Conservation (phyloP, 2,113 vertebrate genomes). For the Lagopus leucura region DNA sequence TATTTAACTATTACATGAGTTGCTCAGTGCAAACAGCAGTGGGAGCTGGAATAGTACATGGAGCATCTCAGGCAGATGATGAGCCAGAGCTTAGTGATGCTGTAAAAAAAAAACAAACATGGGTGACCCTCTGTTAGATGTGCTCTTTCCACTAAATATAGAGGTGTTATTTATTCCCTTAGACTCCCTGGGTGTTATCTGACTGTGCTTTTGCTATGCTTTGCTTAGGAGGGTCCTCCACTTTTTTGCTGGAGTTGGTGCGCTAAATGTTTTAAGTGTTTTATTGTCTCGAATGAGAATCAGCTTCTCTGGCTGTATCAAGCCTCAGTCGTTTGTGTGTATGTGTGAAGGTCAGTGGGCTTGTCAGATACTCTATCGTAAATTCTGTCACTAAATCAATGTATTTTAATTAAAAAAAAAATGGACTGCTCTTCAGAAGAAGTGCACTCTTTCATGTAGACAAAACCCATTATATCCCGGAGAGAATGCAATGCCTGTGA, state of each 20-base stretch:
- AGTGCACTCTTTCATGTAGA: slow-evolving; percentile 13
- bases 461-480: slow-evolving; percentile 15
- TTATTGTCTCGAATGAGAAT: background rate
- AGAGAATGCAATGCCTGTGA: background rate
- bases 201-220: background rate
- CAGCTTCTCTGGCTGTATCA: background rate
- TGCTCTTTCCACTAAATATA: background rate
- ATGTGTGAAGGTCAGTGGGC: slow-evolving; percentile 62
- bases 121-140: background rate
- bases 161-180: background rate
- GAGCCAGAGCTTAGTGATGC: background rate
- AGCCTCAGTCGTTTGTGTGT: slow-evolving; percentile 10
- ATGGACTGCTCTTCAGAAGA: background rate
- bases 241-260: background rate
- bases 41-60: background rate
- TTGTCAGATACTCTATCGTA: slow-evolving; percentile 53
- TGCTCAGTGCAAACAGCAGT: background rate
- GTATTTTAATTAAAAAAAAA: slow-evolving; percentile 67
- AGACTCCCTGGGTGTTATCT: background rate
- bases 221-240: background rate
- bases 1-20: background rate
- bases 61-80: background rate
- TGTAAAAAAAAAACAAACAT: background rate
- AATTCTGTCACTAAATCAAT: slow-evolving; percentile 69
- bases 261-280: background rate